A percentile compares a stretch with the other conserved stretches of the same genome.
These are phyloP conservation scores for Podilymbus podiceps DNA, from an alignment of 2,113 vertebrate genomes.

Conservation along the genomic window DNA sequence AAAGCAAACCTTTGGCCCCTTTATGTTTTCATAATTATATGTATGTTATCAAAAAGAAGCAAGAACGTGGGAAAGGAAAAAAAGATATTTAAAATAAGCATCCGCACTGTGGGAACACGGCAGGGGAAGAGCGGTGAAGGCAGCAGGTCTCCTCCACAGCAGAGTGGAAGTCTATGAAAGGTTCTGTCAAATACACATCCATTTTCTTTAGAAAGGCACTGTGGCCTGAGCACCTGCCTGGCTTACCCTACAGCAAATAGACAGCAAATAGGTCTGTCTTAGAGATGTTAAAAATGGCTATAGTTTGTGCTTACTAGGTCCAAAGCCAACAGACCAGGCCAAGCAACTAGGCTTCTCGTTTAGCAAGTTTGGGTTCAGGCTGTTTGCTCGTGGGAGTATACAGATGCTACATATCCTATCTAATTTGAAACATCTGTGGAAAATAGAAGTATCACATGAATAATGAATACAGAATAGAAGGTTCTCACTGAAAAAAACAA, in stretches of 20 bases:
- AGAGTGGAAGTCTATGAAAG: neutral
- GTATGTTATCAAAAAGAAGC: conserved; percentile 45
- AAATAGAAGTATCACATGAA: neutral
- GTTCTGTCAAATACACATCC: neutral
- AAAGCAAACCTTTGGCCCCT: conserved; percentile 18
- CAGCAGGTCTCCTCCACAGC: neutral
- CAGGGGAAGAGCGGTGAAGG: neutral
- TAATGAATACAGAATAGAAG: neutral
- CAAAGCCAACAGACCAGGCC: neutral
- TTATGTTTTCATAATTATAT: conserved; percentile 66
- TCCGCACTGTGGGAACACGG: conserved; percentile 40
- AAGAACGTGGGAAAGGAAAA: conserved; percentile 50
- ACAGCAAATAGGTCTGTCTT: neutral
- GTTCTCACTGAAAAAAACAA: neutral
- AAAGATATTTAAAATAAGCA: conserved; percentile 51
- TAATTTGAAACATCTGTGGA: neutral
- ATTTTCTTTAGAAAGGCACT: neutral
- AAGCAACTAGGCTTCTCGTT: neutral
- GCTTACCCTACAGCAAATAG: neutral
- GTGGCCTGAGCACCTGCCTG: neutral
- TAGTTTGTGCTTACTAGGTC: neutral
- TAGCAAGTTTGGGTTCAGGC: neutral
- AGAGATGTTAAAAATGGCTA: neutral
- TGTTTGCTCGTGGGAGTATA: neutral
- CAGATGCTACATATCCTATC: neutral